A percentile compares a stretch with the other conserved stretches of the same genome.
Evolutionary conservation across 2,797 vertebrate genomes (phyloP).

Genomic region (Sebastes oblongus): DNA sequence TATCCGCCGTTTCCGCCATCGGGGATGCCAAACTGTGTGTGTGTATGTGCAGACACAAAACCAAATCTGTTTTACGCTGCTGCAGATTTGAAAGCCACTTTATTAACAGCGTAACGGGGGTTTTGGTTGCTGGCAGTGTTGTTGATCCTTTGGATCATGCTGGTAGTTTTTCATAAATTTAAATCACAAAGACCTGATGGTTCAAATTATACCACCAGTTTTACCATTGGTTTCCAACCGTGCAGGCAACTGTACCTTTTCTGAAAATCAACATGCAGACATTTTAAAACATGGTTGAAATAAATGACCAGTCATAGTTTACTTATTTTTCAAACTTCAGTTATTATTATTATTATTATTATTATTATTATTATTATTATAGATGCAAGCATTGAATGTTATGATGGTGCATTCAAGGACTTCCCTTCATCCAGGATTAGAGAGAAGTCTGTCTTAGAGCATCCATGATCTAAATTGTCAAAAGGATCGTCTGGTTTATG

Average conservation of each 20-base stretch:
- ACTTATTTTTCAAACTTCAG: background rate
- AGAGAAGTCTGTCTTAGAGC: background rate
- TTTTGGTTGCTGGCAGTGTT: background rate
- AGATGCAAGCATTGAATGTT: background rate
- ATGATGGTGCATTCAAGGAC: background rate
- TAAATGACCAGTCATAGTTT: background rate
- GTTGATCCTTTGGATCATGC: background rate
- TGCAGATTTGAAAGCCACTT: conserved; percentile 17
- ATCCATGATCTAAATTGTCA: background rate
- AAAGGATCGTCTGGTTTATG: background rate
- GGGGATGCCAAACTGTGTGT: conserved; percentile 5
- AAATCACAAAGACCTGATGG: background rate
- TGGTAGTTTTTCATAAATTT: background rate
- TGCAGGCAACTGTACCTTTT: too few relatives aligned
- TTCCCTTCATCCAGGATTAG: background rate
- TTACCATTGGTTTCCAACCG: background rate
- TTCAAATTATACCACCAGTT: background rate
- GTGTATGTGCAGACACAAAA: background rate
- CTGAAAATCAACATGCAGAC: background rate
- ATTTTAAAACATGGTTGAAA: background rate
- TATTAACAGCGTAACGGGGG: background rate
- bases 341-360: too few relatives aligned
- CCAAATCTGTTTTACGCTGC: conserved; percentile 12
- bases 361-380: too few relatives aligned
- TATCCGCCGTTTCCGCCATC: conserved; percentile 19